Percentiles rank a stretch among this genome's conserved stretches.
Evolutionary conservation across 2,888 invertebrate genomes (phyloP).

Genomic region (Argynnis bischoffii): DNA sequence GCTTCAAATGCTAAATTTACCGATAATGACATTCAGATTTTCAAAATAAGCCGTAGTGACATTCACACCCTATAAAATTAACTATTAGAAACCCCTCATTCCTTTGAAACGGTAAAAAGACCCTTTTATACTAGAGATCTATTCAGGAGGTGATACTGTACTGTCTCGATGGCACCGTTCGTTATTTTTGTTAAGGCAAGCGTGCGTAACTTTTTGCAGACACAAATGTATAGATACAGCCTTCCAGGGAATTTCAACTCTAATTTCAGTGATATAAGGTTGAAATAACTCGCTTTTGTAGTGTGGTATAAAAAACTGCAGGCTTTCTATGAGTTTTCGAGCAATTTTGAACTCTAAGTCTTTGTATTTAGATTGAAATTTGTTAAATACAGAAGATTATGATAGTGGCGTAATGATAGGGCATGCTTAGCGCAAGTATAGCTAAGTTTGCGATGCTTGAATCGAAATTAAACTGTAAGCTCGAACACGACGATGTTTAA

Average conservation of each 20-base stretch:
- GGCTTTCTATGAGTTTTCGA: neutral
- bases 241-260: constrained; percentile 40
- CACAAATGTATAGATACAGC: constrained; percentile 15
- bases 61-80: constrained; percentile 42
- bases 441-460: constrained; percentile 35
- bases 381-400: constrained; percentile 20
- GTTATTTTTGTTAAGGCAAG: constrained; percentile 82
- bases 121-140: constrained; percentile 71
- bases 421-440: constrained; percentile 39
- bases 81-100: constrained; percentile 47
- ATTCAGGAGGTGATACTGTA: constrained; percentile 71
- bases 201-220: constrained; percentile 60
- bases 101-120: constrained; percentile 68
- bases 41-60: constrained; percentile 34
- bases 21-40: constrained; percentile 23
- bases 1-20: constrained; percentile 23
- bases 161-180: constrained; percentile 64
- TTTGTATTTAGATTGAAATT: constrained; percentile 7
- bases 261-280: constrained; percentile 27
- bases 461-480: constrained; percentile 32
- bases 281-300: constrained; percentile 10
- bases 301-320: constrained; percentile 40
- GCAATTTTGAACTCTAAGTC: constrained; percentile 15
- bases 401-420: constrained; percentile 37
- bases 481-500: constrained; percentile 17